Base-by-base conservation (phyloP, 64 coral and sea anemone species). In the Orbicella faveolata region DNA sequence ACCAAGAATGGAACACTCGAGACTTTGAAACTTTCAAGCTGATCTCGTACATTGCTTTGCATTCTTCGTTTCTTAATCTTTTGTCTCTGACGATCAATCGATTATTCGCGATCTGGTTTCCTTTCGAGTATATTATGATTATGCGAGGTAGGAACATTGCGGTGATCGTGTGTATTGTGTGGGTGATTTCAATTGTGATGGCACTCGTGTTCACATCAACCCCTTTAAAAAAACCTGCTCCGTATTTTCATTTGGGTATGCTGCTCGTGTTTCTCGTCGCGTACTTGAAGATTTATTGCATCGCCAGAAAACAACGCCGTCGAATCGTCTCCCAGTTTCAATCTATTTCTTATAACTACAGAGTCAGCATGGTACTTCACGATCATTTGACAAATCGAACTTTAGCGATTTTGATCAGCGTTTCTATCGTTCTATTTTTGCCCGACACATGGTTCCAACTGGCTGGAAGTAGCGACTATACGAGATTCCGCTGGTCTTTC, bases 21-120 rank as follows among this genome's bases (percentile, higher is more conserved):
- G 25, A 20, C 87, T 92, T 79, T 54, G 75, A 59, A 19, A 73
- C 85, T 21, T 95, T 99, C 26, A 93, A 94, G 21, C 93, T 94
- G 77, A 76, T 99, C 17, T 95, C 97, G 36, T 85, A 85, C 82
- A 53, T 85, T 72, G 65, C 82, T 72, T 62, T 85, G 36, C 82
- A 85, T n/a, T 66, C 82, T 23, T 85, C 82, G 20, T 85, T 85
- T 9, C 20, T 85, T 17, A 85, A 85, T 53, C 82, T 85, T 68
- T 44, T 85, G 39, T 85, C 82, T 11, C 23, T 85, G 36, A 85
- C 82, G 21, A 53, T 73, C 25, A 85, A 85, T 85, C 64, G 82
- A 72, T 52, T 85, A 30, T 85, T 85, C 33, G 82, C 82, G 37
- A n/a, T 85, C 10, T 85, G 82, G 82, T 34, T 73, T 21, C 68